Evolutionary conservation across 2,797 vertebrate species (phyloP).

Genomic region (Sebastes trivittatus): DNA sequence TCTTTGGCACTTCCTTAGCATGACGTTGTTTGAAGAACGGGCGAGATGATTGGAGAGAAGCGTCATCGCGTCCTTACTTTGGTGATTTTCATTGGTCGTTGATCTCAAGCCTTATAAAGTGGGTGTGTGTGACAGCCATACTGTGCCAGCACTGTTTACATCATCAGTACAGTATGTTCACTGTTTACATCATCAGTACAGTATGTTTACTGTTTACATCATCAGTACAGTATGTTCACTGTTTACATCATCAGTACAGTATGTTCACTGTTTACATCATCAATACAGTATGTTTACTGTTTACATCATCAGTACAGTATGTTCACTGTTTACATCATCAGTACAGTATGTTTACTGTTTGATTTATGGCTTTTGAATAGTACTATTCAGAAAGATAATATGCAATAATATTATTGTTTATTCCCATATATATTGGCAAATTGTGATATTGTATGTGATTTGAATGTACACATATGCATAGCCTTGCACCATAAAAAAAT

Average conservation of each 20-base stretch:
- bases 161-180: not conserved
- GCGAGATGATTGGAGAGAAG: constrained; percentile 56
- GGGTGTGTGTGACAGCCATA: not conserved
- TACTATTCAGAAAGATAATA: not conserved
- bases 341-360: too few relatives aligned
- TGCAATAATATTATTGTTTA: not conserved
- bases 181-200: not conserved
- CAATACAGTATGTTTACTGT: not conserved
- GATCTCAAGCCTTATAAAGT: not conserved
- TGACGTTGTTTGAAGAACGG: constrained; percentile 39
- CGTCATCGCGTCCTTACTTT: accelerated
- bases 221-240: not conserved
- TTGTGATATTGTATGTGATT: not conserved
- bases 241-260: too few relatives aligned
- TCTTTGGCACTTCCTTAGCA: constrained; percentile 61
- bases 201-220: not conserved
- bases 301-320: too few relatives aligned
- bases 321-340: too few relatives aligned
- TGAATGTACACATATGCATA: not conserved
- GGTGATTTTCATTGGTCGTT: constrained; percentile 37
- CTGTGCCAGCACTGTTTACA: not conserved
- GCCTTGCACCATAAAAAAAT: not conserved
- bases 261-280: not conserved
- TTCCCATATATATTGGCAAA: not conserved
- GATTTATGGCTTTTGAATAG: not conserved